Percentiles rank a stretch among this genome's conserved stretches.
phyloP scores from a whole-genome alignment of 2,797 vertebrate genomes.

The Hippocampus kuda region DNA sequence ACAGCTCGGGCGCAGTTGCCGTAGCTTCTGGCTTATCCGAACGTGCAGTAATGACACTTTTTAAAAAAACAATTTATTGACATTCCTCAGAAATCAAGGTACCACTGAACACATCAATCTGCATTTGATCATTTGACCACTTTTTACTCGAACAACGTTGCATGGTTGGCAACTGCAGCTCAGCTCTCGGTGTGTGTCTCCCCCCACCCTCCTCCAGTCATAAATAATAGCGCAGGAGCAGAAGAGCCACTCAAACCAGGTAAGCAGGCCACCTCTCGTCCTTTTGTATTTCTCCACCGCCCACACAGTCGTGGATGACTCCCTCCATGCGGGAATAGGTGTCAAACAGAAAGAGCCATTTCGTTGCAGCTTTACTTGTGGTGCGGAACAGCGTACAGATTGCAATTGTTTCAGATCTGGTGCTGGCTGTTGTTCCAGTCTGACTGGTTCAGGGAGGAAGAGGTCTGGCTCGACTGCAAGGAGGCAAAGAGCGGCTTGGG shows the following conservation, averaged over 20 bases:
- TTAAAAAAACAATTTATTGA: neutral
- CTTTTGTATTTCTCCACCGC: constrained; percentile 20
- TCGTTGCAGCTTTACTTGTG: neutral
- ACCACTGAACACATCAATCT: neutral
- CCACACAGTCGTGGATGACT: constrained; percentile 17
- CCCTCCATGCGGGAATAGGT: neutral
- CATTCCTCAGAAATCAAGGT: neutral
- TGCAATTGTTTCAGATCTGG: neutral
- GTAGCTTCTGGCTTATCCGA: neutral
- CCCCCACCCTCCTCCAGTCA: constrained; percentile 65
- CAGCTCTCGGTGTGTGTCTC: constrained; percentile 64
- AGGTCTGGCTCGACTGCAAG: constrained; percentile 20
- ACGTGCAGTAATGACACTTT: too few species aligned
- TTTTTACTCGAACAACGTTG: neutral
- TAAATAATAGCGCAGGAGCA: constrained; percentile 98
- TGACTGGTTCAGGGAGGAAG: constrained; percentile 11
- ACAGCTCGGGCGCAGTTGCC: too few species aligned
- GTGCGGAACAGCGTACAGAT: neutral
- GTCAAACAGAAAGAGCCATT: neutral
- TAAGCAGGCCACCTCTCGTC: constrained; percentile 58
- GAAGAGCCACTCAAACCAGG: constrained; percentile 57
- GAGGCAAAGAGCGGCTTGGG: constrained; percentile 41
- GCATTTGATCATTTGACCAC: neutral
- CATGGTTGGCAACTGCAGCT: constrained; percentile 77
- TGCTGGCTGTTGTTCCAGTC: constrained; percentile 3